Conservation (phyloP, 2,113 vertebrate genomes). For the Lycaon pictus region DNA sequence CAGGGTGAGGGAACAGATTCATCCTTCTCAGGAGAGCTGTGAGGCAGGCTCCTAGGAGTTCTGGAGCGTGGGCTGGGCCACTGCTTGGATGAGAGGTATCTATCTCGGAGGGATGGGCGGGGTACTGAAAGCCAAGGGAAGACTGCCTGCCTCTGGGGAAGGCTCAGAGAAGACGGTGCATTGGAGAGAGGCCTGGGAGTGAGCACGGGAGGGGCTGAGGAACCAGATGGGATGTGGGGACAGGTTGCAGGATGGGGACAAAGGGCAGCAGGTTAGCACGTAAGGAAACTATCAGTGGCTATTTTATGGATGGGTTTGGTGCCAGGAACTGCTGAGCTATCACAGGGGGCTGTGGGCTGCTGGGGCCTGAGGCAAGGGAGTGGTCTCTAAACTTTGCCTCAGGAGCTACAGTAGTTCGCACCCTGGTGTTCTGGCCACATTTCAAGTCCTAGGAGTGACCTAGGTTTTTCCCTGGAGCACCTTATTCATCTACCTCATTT, state of each 20-base stretch:
- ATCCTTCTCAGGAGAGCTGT: neutral
- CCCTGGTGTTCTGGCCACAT: neutral
- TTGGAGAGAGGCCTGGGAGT: neutral
- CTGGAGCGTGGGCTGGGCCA: neutral
- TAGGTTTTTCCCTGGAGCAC: neutral
- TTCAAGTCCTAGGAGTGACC: neutral
- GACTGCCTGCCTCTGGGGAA: neutral
- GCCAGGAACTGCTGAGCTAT: neutral
- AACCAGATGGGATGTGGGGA: constrained; percentile 37
- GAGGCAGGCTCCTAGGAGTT: neutral
- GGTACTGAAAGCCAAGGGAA: neutral
- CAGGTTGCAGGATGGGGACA: constrained; percentile 21
- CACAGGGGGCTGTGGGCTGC: neutral
- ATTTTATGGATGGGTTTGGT: neutral
- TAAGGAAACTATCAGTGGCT: neutral
- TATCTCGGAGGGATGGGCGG: neutral
- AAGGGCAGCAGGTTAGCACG: constrained; percentile 43
- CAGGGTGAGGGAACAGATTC: neutral
- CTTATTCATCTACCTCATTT: neutral
- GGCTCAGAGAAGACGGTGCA: neutral
- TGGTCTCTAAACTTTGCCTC: neutral
- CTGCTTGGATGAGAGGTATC: neutral
- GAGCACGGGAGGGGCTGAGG: constrained; percentile 33
- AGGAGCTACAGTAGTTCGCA: neutral
- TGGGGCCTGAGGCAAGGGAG: neutral